These are phyloP conservation scores for Lasioglossum albipes DNA, from an alignment of 1,140 invertebrate species.

Conservation along the genomic window DNA sequence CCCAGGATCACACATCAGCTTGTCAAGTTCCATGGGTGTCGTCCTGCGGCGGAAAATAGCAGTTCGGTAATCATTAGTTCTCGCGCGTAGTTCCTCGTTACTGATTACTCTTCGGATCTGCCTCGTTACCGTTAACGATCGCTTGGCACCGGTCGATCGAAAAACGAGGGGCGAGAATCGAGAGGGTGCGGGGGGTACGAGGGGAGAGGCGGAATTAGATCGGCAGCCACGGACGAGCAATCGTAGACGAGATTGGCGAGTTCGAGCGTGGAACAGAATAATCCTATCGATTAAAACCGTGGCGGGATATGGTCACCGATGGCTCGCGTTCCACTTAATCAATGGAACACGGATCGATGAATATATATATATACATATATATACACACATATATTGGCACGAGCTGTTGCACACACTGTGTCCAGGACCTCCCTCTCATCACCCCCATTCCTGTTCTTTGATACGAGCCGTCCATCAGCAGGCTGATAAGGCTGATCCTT, in stretches of 20 bases:
- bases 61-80: background rate
- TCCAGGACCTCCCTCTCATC: background rate
- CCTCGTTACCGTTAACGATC: constrained; percentile 2
- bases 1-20: too few relatives aligned
- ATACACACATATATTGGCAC: background rate
- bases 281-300: constrained; percentile 42
- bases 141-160: background rate
- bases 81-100: background rate
- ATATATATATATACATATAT: background rate
- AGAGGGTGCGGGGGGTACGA: too few relatives aligned
- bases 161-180: background rate
- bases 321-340: constrained; percentile 31
- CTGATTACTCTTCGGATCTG: background rate
- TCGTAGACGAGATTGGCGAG: constrained; percentile 20
- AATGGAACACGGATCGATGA: constrained; percentile 27
- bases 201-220: constrained; percentile 19
- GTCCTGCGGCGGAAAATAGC: background rate
- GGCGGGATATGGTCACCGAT: background rate
- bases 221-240: background rate
- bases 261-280: constrained; percentile 13
- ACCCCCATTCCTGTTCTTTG: constrained; percentile 19
- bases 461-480: constrained; percentile 36
- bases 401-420: background rate
- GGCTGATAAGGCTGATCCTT: constrained; percentile 40
- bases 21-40: too few relatives aligned